Conservation (phyloP, 2,113 vertebrate genomes). For the Ceyx margarethae region DNA sequence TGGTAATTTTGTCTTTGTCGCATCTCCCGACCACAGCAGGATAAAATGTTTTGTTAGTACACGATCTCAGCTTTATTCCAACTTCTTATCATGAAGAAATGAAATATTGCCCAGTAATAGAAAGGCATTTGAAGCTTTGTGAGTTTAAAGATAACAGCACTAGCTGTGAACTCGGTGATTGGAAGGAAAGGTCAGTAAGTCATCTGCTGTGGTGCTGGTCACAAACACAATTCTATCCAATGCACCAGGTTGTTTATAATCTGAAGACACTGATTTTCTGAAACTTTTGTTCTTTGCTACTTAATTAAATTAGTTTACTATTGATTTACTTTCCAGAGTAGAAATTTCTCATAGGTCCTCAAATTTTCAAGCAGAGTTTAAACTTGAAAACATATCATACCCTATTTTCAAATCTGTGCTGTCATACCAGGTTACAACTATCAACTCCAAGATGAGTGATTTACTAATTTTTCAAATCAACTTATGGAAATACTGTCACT, state of each 20-base stretch:
- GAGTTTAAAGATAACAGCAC: conserved; percentile 55
- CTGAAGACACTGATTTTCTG: neutral
- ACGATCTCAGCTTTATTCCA: conserved; percentile 47
- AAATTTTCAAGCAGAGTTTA: neutral
- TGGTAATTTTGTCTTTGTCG: conserved; percentile 44
- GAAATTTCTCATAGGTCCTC: neutral
- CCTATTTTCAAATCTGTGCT: neutral
- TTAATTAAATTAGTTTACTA: neutral
- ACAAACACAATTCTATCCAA: conserved; percentile 2
- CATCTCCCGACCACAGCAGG: neutral
- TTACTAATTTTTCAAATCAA: neutral
- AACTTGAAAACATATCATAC: neutral
- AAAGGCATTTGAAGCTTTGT: conserved; percentile 56
- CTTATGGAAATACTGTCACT: neutral
- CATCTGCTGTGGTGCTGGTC: neutral
- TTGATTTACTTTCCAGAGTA: neutral
- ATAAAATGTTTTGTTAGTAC: conserved; percentile 49
- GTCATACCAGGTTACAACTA: neutral
- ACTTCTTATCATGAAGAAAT: conserved; percentile 58
- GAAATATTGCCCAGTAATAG: conserved; percentile 50
- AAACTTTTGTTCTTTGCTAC: neutral
- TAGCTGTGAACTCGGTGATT: conserved; percentile 8
- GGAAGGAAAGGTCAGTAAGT: conserved; percentile 52
- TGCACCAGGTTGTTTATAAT: neutral
- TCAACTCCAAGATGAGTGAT: neutral